Evolutionary conservation across 2,113 vertebrate genomes (phyloP), one percentile per base, ranked within the genome.

Genomic region (Clarias gariepinus): DNA sequence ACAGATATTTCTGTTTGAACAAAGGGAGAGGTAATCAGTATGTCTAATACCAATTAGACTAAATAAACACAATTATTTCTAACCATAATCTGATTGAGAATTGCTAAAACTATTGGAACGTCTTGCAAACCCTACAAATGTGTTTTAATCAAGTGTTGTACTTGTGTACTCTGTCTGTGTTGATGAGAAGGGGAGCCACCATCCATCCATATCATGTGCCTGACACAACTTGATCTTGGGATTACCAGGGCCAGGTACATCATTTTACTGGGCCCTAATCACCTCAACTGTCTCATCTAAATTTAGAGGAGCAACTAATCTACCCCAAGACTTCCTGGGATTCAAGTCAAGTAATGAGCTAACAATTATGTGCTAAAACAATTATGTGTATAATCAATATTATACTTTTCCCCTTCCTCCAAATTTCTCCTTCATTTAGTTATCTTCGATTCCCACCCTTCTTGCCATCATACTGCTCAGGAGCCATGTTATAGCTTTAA

Each of bases 151-250:
- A 11, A 47, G 57, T 53, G 66, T 82, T 77, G 83, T n/a, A 76
- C 63, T 91, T 92, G 90, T 94, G 92, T 92, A 91, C 91, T 93
- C 91, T 85, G 85, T 80, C 91, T 19, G 82, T 92, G 89, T 66
- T 4, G n/a, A 12, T 15, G 3, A 68, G 18, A 21, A 73, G 16
- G 2, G 2, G 7, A 36, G 16, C 6, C 21, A 73, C 10, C 41
- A 74, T 71, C 19, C 30, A 71, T 71, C 8, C 6, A 71, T 71
- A 47, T 71, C 0, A 9, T 0, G 4, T 68, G 28, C 4, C 64
- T 68, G 64, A 68, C 23, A 41, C 69, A 73, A 36, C 33, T 41
- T 0, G 12, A 74, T 21, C 21, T 0, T 74, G 71, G 19, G 33
- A 52, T 21, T 4, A 41, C 36, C 36, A 47, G 33, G 30, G 18